Evolutionary conservation across 2,888 invertebrate genomes (phyloP).

Genomic region (Anarsia innoxiella): DNA sequence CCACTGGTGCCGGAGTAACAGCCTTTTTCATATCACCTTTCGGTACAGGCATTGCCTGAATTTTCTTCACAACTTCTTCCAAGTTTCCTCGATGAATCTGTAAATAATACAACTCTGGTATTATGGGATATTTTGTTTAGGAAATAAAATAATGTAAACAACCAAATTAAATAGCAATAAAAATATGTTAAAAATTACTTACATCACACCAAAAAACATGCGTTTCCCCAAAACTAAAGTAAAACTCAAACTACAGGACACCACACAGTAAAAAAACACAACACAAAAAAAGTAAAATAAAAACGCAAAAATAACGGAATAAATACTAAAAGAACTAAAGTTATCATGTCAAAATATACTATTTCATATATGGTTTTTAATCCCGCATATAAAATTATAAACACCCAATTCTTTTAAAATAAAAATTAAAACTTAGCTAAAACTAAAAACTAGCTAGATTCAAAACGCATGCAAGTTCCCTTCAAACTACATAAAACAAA

Average conservation of each 20-base stretch:
- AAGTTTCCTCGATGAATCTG: constrained; percentile 77
- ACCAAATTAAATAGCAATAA: background rate
- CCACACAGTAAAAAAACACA: constrained; percentile 18
- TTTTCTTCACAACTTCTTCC: constrained; percentile 60
- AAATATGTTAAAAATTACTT: constrained; percentile 18
- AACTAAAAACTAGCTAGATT: no score
- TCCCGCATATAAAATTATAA: no score
- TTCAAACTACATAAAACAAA: no score
- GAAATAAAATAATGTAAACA: no score
- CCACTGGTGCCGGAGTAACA: constrained; percentile 38
- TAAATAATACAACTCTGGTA: no score
- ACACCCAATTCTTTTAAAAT: constrained; percentile 7
- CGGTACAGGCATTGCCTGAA: constrained; percentile 59
- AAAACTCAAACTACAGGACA: constrained; percentile 19
- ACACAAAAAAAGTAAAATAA: constrained; percentile 19
- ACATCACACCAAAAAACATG: constrained; percentile 20
- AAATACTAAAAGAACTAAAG: no score
- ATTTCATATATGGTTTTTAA: no score
- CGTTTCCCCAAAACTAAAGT: constrained; percentile 8
- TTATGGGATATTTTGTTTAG: no score
- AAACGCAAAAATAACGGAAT: no score
- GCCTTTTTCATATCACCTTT: constrained; percentile 49
- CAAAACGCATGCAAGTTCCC: no score
- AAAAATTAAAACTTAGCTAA: constrained; percentile 4
- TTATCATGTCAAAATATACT: no score